These are phyloP conservation scores for Caenorhabditis wallacei DNA, from an alignment of 2,888 invertebrate species.

Conservation along the genomic window DNA sequence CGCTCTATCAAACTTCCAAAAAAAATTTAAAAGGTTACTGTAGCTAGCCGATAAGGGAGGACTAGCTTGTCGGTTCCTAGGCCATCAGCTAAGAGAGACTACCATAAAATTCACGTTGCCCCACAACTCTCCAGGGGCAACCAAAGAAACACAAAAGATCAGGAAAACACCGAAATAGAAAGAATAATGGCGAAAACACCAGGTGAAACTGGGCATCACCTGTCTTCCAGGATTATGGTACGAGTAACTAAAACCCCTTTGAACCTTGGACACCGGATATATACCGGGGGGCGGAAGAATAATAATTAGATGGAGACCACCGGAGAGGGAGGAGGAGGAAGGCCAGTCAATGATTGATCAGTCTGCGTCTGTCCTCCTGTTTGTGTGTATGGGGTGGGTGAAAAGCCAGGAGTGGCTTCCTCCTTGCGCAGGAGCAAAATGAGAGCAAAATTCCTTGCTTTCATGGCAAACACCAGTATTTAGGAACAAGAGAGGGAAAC, in stretches of 20 bases:
- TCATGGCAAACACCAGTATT: constrained; percentile 39
- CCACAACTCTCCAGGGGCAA: too few species aligned
- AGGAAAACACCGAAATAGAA: neutral
- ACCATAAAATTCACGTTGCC: too few species aligned
- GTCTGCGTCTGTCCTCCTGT: constrained; percentile 48
- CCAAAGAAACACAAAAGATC: neutral
- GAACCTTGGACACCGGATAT: constrained; percentile 21
- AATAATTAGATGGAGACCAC: constrained; percentile 57
- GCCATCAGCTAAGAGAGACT: too few species aligned
- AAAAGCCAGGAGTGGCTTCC: constrained; percentile 27
- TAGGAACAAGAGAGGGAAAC: constrained; percentile 29
- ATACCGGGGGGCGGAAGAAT: too few species aligned
- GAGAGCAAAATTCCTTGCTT: constrained; percentile 41
- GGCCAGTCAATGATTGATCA: constrained; percentile 51
- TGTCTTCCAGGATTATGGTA: neutral
- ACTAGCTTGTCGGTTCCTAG: too few species aligned
- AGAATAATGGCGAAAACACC: neutral
- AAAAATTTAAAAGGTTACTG: too few species aligned
- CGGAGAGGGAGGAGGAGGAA: neutral
- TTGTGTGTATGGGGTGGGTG: neutral
- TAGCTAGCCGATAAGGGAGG: too few species aligned
- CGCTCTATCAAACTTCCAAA: too few species aligned
- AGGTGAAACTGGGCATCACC: neutral
- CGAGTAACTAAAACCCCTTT: neutral
- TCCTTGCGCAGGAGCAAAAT: constrained; percentile 38